phyloP scores from a whole-genome alignment of 2,113 vertebrate genomes.

The Rutilus rutilus region DNA sequence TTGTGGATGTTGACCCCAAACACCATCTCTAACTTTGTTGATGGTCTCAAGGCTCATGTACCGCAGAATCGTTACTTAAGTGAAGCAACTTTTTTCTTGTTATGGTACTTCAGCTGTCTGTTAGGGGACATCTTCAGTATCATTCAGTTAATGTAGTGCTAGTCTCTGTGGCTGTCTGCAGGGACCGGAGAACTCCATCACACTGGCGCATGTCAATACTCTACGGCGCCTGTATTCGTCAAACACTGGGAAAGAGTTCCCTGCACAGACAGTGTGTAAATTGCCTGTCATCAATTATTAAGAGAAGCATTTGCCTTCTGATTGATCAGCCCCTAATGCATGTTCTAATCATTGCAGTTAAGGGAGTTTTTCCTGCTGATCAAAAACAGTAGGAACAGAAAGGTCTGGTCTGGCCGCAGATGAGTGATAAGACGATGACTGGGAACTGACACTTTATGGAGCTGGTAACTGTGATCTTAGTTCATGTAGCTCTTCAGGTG shows the following conservation, averaged over 20 bases:
- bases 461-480: neutral
- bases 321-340: conserved; percentile 60
- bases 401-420: conserved; percentile 2
- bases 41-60: conserved; percentile 29
- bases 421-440: conserved; percentile 6
- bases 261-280: conserved; percentile 52
- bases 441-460: conserved; percentile 18
- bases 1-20: conserved; percentile 6
- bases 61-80: conserved; percentile 30
- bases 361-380: conserved; percentile 51
- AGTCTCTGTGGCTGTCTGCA: conserved; percentile 32
- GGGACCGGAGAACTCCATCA: conserved; percentile 41
- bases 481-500: neutral
- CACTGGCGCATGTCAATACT: conserved; percentile 36
- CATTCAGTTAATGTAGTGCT: conserved; percentile 46
- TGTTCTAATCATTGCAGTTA: conserved; percentile 54
- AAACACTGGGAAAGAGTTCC: conserved; percentile 1
- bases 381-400: conserved; percentile 44
- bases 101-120: neutral
- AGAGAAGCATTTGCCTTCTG: conserved; percentile 53
- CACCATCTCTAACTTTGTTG: conserved; percentile 8
- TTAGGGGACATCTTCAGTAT: neutral
- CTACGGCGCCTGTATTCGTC: conserved; percentile 44
- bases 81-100: conserved; percentile 25
- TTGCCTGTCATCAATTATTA: conserved; percentile 62